These are phyloP conservation scores for Synanthedon vespiformis DNA, from an alignment of 2,888 invertebrate species.

Conservation along the genomic window DNA sequence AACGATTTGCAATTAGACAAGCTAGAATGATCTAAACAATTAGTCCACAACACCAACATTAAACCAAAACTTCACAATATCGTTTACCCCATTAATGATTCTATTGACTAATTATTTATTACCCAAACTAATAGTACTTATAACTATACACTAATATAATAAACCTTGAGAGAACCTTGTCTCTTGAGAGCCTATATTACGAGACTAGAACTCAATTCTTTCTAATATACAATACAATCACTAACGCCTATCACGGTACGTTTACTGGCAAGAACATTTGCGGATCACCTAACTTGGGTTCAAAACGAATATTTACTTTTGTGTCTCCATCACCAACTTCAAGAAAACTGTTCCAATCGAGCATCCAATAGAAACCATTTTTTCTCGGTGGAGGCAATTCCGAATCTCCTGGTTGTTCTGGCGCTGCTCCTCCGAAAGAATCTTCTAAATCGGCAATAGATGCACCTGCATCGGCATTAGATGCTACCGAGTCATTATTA, in stretches of 20 bases:
- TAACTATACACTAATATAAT: not conserved
- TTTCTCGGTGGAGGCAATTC: conserved; percentile 75
- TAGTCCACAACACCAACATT: not conserved
- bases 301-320: conserved; percentile 82
- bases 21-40: not conserved
- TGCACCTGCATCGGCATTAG: conserved; percentile 60
- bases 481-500: conserved; percentile 40
- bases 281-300: conserved; percentile 84
- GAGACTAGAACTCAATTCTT: conserved; percentile 34
- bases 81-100: not conserved
- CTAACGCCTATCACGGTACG: conserved; percentile 69
- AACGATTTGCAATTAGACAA: not conserved
- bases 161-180: not conserved
- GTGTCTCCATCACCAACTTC: conserved; percentile 83
- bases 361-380: conserved; percentile 85
- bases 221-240: not conserved
- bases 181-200: conserved; percentile 10
- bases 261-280: conserved; percentile 80
- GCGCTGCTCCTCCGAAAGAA: conserved; percentile 79
- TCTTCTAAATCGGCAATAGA: conserved; percentile 78
- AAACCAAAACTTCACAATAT: no score
- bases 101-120: not conserved
- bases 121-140: not conserved
- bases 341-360: conserved; percentile 88
- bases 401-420: conserved; percentile 69